Conservation (phyloP, 2,113 vertebrate genomes). For the Notiomystis cincta region DNA sequence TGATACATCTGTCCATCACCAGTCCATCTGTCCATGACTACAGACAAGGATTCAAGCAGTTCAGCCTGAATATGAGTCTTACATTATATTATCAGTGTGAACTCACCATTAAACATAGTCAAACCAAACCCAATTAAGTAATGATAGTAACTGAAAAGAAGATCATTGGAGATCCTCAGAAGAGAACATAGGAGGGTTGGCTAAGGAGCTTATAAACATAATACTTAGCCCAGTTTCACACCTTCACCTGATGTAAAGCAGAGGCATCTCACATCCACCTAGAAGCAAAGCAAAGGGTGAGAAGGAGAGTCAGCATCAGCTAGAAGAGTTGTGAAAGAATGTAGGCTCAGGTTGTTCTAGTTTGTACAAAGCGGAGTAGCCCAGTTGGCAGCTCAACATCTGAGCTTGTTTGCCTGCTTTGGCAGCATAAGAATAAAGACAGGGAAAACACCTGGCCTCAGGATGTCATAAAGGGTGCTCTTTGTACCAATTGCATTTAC, state of each 20-base stretch:
- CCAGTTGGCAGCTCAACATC: background rate
- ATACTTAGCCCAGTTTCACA: background rate
- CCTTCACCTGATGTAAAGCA: background rate
- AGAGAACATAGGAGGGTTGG: background rate
- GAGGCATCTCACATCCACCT: background rate
- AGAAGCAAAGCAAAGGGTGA: background rate
- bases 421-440: background rate
- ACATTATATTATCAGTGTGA: background rate
- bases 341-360: background rate
- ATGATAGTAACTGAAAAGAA: background rate
- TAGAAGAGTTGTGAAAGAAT: background rate
- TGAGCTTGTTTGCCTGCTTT: background rate
- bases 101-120: background rate
- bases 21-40: background rate
- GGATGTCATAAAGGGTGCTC: background rate
- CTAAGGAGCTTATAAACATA: background rate
- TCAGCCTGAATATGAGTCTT: background rate
- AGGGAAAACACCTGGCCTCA: background rate
- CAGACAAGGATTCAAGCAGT: background rate
- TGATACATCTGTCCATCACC: background rate
- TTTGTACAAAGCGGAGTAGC: background rate
- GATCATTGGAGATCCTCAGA: background rate
- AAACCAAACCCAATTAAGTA: background rate
- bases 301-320: background rate
- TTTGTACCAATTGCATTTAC: background rate